Percentiles rank a stretch among this genome's conserved stretches.
Evolutionary conservation across 2,888 invertebrate species (phyloP).

Genomic region (Rutpela maculata): DNA sequence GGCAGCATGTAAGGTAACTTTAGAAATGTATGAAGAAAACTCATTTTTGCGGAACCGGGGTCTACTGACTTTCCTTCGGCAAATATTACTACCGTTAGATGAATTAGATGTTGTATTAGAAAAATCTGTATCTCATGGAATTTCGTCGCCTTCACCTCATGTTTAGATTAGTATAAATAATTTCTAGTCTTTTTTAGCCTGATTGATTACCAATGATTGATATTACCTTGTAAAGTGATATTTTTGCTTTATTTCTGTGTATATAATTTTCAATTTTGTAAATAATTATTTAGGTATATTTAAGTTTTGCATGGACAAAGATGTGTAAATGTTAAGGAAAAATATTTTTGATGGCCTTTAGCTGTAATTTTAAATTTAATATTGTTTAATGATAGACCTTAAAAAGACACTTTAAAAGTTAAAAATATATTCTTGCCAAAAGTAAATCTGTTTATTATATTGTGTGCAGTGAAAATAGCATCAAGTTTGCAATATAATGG

Average conservation of each 20-base stretch:
- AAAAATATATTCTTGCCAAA: constrained; percentile 40
- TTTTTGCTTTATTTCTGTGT: constrained; percentile 43
- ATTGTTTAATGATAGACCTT: constrained; percentile 15
- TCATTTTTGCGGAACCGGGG: constrained; percentile 94
- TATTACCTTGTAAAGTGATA: constrained; percentile 53
- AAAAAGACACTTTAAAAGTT: constrained; percentile 24
- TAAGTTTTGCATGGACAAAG: constrained; percentile 16
- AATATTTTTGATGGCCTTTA: constrained; percentile 36
- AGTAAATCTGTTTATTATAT: background rate
- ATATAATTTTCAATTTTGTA: constrained; percentile 29
- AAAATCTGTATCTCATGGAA: constrained; percentile 87
- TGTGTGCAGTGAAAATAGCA: background rate
- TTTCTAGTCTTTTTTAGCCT: constrained; percentile 32
- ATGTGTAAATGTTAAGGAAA: constrained; percentile 7
- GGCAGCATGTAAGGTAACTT: constrained; percentile 90
- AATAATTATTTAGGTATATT: constrained; percentile 42
- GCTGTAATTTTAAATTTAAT: constrained; percentile 8
- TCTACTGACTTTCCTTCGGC: constrained; percentile 90
- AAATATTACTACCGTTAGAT: constrained; percentile 92
- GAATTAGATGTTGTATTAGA: constrained; percentile 92
- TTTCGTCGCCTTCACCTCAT: constrained; percentile 72
- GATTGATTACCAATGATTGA: constrained; percentile 50
- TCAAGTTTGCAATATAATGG: too few species aligned
- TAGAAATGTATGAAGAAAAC: constrained; percentile 96
- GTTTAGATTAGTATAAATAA: constrained; percentile 41